phyloP scores from a whole-genome alignment of 2,113 vertebrate species.

The Sporophila hypoxantha region DNA sequence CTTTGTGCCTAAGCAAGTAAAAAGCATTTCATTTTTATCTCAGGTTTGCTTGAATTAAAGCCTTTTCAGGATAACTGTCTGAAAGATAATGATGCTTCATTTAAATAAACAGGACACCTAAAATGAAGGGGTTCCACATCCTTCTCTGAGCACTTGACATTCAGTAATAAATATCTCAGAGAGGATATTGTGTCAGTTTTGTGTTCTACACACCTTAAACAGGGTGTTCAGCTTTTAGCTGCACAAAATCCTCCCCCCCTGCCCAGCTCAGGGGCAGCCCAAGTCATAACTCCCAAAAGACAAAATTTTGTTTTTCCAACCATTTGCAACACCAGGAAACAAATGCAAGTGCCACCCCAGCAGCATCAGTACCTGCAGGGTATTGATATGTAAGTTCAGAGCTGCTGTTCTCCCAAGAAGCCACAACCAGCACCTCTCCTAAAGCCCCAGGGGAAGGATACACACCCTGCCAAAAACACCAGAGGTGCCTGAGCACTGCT shows the following conservation, averaged over 20 bases:
- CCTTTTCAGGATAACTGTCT: background rate
- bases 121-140: background rate
- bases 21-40: background rate
- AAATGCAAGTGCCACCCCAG: background rate
- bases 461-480: background rate
- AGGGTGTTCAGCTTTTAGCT: background rate
- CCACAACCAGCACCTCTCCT: background rate
- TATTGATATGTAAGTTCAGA: background rate
- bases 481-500: background rate
- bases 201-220: background rate
- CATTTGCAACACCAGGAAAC: background rate
- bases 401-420: background rate
- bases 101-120: background rate
- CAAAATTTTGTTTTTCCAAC: background rate
- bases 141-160: background rate
- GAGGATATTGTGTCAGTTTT: fast-evolving
- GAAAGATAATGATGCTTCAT: background rate
- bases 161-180: background rate
- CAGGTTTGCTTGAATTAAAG: background rate
- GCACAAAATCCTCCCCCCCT: background rate
- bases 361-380: fast-evolving
- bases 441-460: too few species aligned
- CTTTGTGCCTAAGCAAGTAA: background rate
- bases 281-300: background rate
- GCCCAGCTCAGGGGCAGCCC: background rate